These are phyloP conservation scores for Poecile atricapillus DNA, from an alignment of 2,113 vertebrate genomes.

Conservation along the genomic window DNA sequence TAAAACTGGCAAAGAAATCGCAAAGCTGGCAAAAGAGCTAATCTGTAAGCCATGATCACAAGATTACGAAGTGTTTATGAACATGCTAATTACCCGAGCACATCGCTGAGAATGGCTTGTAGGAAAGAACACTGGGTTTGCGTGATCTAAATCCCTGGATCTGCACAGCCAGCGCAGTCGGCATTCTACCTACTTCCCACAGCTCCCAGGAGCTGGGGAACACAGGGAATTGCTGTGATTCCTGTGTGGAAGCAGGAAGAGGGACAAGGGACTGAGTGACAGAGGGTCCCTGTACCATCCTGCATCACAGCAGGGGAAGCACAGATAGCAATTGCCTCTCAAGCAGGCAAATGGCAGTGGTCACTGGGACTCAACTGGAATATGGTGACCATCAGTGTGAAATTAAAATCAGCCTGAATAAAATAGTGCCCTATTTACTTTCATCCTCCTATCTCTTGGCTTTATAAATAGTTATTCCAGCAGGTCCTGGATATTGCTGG, in stretches of 20 bases:
- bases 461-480: background rate
- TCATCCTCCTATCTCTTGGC: background rate
- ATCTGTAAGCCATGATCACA: slow-evolving; percentile 68
- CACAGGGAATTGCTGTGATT: accelerated
- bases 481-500: background rate
- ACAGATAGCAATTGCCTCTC: accelerated
- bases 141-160: background rate
- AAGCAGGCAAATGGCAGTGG: background rate
- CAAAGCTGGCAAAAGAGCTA: slow-evolving; percentile 69
- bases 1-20: slow-evolving; percentile 67
- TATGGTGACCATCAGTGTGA: background rate
- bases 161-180: accelerated
- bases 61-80: slow-evolving; percentile 69
- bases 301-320: background rate
- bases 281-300: background rate
- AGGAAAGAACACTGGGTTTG: background rate
- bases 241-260: background rate
- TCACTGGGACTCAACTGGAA: background rate
- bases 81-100: slow-evolving; percentile 58
- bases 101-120: slow-evolving; percentile 46
- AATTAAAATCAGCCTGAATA: background rate
- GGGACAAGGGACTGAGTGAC: background rate
- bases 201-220: background rate
- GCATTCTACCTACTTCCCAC: background rate
- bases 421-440: background rate